Percentiles rank a stretch among this genome's conserved stretches.
Conservation (phyloP, 2,797 vertebrate genomes). For the Pteronotus mesoamericanus region DNA sequence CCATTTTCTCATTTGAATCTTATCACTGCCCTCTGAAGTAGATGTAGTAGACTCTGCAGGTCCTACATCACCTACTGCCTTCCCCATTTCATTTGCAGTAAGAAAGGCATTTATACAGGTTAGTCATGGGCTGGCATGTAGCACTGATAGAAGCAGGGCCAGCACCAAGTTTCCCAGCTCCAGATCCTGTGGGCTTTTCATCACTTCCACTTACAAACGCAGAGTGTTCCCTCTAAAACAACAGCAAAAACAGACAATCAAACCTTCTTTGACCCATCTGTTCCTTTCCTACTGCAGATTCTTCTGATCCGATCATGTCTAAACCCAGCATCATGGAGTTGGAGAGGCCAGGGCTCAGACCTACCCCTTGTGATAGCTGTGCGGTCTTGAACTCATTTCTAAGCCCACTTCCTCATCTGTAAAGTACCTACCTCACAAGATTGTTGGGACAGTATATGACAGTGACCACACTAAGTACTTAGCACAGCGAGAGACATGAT, state of each 20-base stretch:
- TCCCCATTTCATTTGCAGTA: not conserved
- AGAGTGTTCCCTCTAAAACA: not conserved
- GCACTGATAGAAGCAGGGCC: not conserved
- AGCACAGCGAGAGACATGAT: not conserved
- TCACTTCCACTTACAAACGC: not conserved
- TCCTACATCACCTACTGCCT: not conserved
- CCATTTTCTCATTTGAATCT: not conserved
- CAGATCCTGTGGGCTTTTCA: not conserved
- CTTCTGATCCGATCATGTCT: not conserved
- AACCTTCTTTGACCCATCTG: not conserved
- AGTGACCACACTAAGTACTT: not conserved
- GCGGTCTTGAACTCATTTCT: not conserved
- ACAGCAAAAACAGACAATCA: not conserved
- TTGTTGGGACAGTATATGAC: not conserved
- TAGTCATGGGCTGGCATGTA: not conserved
- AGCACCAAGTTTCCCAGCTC: not conserved
- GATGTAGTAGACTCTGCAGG: not conserved
- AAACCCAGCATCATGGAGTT: not conserved
- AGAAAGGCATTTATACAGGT: not conserved
- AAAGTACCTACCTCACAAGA: not conserved
- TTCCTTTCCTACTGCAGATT: not conserved
- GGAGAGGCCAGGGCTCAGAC: not conserved
- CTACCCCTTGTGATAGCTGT: not conserved
- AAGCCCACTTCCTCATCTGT: slow-evolving; percentile 20
- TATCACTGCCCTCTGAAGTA: not conserved